These are phyloP conservation scores for Solenopsis invicta DNA, from an alignment of 1,140 invertebrate species.

Conservation along the genomic window DNA sequence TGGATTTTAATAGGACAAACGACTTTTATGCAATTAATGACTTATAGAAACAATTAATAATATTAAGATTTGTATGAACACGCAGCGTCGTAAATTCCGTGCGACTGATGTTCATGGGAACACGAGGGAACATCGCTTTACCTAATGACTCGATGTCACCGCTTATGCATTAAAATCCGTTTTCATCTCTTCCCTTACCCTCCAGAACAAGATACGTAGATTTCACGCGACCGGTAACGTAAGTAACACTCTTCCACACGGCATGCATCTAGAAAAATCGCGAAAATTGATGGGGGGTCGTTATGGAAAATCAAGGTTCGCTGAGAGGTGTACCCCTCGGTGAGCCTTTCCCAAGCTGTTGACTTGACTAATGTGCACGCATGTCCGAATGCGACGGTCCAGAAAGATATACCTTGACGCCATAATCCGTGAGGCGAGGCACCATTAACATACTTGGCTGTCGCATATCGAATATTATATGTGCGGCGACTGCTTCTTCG, in stretches of 20 bases:
- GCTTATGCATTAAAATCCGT: constrained; percentile 46
- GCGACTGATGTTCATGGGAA: constrained; percentile 63
- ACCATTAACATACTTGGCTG: constrained; percentile 52
- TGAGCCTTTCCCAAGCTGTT: constrained; percentile 51
- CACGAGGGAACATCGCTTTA: constrained; percentile 51
- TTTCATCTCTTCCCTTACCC: background rate
- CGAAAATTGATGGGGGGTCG: constrained; percentile 51
- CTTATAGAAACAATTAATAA: constrained; percentile 17
- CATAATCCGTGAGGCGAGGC: constrained; percentile 44
- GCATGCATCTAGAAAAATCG: background rate
- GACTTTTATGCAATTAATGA: background rate
- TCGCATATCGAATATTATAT: constrained; percentile 39
- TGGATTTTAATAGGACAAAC: background rate
- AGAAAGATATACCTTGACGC: constrained; percentile 36
- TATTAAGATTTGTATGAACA: background rate
- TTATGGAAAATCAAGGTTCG: constrained; percentile 53
- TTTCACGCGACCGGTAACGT: constrained; percentile 49
- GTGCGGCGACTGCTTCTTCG: background rate
- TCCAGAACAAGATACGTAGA: background rate
- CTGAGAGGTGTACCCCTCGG: constrained; percentile 15
- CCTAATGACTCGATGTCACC: constrained; percentile 58
- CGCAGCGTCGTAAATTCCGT: constrained; percentile 23
- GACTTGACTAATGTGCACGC: constrained; percentile 54
- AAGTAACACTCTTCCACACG: constrained; percentile 15
- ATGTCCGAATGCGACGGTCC: constrained; percentile 24